Base-by-base conservation (phyloP, 2,797 vertebrate genomes). In the Macropus fuliginosus region DNA sequence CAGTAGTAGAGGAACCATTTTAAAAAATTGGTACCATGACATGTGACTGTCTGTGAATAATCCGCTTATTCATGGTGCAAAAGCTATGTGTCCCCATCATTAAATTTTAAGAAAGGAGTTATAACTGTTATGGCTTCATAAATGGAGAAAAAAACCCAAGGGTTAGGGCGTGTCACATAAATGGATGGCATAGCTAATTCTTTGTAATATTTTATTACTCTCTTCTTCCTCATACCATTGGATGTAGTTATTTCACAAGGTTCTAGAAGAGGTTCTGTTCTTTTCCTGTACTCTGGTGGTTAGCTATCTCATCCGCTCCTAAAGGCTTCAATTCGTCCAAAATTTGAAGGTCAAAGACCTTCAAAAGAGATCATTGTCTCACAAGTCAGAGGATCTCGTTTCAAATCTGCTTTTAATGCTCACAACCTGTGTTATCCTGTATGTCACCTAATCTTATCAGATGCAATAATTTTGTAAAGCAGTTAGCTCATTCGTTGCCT, bases 1-100 rank as follows among this genome's bases (percentile, higher is more conserved):
- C 0, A n/a, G 62, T 52, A 14, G 46, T 57, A 52, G 94, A 92
- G 90, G 56, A 27, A 34, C 87, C 56, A 59, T 16, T 56, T 28
- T n/a, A 93, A 96, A 91, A 94, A 91, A 93, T 91, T 95, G 28
- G 66, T 94, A 55, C 74, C 40, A 11, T 95, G 94, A 92, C 50
- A 94, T 93, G 50, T 91, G 46, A 18, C 90, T 95, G 29, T 57
- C 92, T 95, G 34, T 66, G 94, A 91, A 87, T 55, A 91, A 11
- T 40, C n/a, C 10, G 50, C 8, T 55, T 95, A 94, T 95, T 55
- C 34, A 0, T 59, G 29, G 74, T 66, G 95, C 74, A 93, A 46
- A 93, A 92, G 56, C 66, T 95, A 31, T 91, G 57, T 16, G 93
- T 29, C 56, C 87, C 95, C 90, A 40, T 81, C 66, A 40, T 81